Conservation (phyloP, 2,797 vertebrate genomes). For the Falco peregrinus region DNA sequence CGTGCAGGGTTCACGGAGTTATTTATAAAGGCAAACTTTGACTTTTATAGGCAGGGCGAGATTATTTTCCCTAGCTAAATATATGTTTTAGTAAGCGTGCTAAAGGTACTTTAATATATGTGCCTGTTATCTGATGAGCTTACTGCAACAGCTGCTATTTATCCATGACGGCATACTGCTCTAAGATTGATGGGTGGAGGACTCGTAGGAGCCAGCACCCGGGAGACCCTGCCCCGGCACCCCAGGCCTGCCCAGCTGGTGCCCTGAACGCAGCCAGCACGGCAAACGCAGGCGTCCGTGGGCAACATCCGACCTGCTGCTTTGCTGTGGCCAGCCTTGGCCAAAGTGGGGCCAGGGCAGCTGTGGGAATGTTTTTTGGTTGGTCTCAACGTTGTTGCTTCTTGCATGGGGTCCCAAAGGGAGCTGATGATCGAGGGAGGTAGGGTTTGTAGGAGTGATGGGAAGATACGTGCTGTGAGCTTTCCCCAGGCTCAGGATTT, state of each 20-base stretch:
- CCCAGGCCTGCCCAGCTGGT: constrained; percentile 10
- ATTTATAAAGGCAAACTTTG: constrained; percentile 67
- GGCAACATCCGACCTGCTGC: background rate
- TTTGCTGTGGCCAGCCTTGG: background rate
- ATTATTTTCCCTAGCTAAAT: constrained; percentile 68
- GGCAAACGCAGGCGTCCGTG: background rate
- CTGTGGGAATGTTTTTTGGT: background rate
- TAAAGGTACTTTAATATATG: constrained; percentile 61
- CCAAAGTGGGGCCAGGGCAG: background rate
- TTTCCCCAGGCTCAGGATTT: background rate
- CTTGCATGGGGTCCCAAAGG: background rate
- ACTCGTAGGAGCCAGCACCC: constrained; percentile 1
- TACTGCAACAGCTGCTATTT: constrained; percentile 63
- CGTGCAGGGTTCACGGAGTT: constrained; percentile 16
- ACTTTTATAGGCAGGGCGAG: constrained; percentile 57
- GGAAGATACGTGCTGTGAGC: background rate
- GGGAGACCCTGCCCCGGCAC: background rate
- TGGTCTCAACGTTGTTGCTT: background rate
- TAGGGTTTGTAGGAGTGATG: background rate
- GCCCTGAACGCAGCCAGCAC: background rate
- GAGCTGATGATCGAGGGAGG: background rate
- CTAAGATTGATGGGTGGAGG: constrained; percentile 56
- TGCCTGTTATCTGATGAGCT: constrained; percentile 62
- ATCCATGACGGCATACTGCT: constrained; percentile 45
- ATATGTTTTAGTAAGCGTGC: constrained; percentile 66